Evolutionary conservation across 2,797 vertebrate genomes (phyloP), one percentile per base, ranked within the genome.

Genomic region (Melanotaenia trifasciata): DNA sequence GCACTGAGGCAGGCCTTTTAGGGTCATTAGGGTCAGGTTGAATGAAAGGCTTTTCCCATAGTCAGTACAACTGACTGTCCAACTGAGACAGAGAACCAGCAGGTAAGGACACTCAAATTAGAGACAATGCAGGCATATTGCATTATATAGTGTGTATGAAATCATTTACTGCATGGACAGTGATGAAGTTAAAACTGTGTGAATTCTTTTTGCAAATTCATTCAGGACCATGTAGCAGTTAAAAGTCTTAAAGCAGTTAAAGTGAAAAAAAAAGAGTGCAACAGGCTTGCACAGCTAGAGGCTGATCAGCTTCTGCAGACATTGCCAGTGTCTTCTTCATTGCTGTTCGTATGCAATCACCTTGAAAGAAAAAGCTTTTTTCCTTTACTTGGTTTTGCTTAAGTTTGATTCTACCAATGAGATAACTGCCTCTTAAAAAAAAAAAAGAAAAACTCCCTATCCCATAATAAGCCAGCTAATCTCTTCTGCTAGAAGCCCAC

Each of bases 11-110:
- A 62, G 79, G 60, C 50, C 69, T 66, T 84, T 30, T 60, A 63
- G 26, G 85, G 81, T 87, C 77, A 80, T 0, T 20, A 62, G 79
- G 86, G 75, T 78, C 72, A 51, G 62, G 30, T 69, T 74, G 79
- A 87, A 47, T 83, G 84, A 78, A 79, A 22, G 14, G 8, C 74
- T 72, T 63, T 76, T 75, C 38, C 69, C 40, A 79, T 70, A 69
- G 16, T 74, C 72, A 74, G 59, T 30, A 68, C 56, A 63, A 71
- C 50, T 45, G 65, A 84, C 54, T 32, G 64, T 36, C 67, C 80
- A 83, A 74, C 56, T 70, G 63, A 84, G 72, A 81, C 80, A 16
- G 33, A 76, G 67, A 36, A 47, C 8, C 32, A 16, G 22, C 61
- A 28, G 64, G 57, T 13, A 53, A 50, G 51, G 10, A 51, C 5